Evolutionary conservation across 2,797 vertebrate species (phyloP).

Genomic region (Epinephelus awoara): DNA sequence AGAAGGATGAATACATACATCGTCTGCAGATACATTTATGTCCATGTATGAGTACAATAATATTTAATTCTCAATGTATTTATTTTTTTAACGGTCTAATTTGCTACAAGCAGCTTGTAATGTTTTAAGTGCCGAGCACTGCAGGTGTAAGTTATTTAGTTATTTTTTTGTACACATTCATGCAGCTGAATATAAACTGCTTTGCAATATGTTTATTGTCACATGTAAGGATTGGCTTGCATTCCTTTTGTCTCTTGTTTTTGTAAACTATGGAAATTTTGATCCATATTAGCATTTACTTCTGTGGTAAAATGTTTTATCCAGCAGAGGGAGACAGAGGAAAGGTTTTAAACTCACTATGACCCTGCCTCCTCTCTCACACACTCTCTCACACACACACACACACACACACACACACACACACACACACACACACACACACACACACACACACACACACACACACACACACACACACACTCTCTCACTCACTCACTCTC

Average conservation of each 20-base stretch:
- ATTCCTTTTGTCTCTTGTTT: background rate
- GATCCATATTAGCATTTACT: background rate
- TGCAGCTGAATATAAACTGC: slow-evolving; percentile 32
- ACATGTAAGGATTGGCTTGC: background rate
- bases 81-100: slow-evolving; percentile 43
- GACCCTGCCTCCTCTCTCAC: too few species aligned
- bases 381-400: background rate
- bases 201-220: slow-evolving; percentile 2
- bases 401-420: background rate
- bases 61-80: slow-evolving; percentile 53
- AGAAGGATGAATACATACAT: background rate
- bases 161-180: slow-evolving; percentile 5
- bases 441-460: too few species aligned
- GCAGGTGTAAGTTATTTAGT: slow-evolving; percentile 13
- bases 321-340: slow-evolving; percentile 66
- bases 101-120: slow-evolving; percentile 26
- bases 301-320: slow-evolving; percentile 14
- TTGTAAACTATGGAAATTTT: background rate
- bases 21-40: slow-evolving; percentile 12
- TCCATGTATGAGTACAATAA: background rate
- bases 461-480: too few species aligned
- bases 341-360: slow-evolving; percentile 19
- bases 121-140: background rate
- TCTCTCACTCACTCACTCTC: too few species aligned
- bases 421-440: too few species aligned